phyloP scores from a whole-genome alignment of 2,113 vertebrate species.

The Monopterus albus region DNA sequence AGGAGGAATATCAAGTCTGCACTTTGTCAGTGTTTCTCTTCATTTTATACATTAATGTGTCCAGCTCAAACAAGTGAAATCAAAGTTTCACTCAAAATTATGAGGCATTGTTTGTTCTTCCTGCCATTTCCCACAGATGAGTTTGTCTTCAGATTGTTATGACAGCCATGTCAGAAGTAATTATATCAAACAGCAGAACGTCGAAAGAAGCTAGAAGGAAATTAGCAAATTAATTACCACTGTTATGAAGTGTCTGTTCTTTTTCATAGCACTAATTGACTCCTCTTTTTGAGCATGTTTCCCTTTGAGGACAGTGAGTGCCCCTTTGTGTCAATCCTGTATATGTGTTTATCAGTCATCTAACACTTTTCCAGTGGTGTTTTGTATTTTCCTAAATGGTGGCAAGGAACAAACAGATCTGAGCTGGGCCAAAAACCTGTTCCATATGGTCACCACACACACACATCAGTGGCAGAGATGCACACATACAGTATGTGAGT shows the following conservation, averaged over 20 bases:
- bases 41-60: neutral
- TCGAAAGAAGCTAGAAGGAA: conserved; percentile 28
- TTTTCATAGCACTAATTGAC: conserved; percentile 44
- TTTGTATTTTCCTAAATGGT: conserved; percentile 19
- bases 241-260: conserved; percentile 44
- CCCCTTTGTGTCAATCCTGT: conserved; percentile 26
- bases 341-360: conserved; percentile 21
- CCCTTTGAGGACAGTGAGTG: conserved; percentile 14
- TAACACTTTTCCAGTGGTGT: conserved; percentile 21
- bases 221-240: conserved; percentile 36
- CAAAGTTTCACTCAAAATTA: neutral
- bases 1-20: neutral
- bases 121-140: neutral
- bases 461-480: conserved; percentile 27
- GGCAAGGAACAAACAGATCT: conserved; percentile 32
- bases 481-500: conserved; percentile 21
- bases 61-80: neutral
- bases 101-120: neutral
- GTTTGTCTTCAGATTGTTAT: conserved; percentile 27
- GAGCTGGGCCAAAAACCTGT: conserved; percentile 38
- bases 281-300: conserved; percentile 22
- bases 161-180: conserved; percentile 42
- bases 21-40: neutral
- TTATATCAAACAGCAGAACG: conserved; percentile 36
- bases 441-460: conserved; percentile 30